These are phyloP conservation scores for Erpetoichthys calabaricus DNA, from an alignment of 2,797 vertebrate species.

Conservation along the genomic window DNA sequence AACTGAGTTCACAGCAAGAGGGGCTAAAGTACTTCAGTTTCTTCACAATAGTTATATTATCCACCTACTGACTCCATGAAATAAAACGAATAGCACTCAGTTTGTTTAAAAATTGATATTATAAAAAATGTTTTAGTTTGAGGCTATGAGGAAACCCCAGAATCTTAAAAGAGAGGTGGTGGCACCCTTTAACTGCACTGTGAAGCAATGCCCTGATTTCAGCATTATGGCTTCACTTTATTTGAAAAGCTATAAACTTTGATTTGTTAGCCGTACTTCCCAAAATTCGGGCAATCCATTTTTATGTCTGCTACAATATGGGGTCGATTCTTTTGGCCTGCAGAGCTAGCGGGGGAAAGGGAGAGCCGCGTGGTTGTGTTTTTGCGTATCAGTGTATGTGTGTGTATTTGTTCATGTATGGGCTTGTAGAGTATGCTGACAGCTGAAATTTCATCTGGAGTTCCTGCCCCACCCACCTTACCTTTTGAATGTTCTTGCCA, in stretches of 20 bases:
- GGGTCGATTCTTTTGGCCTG: slow-evolving; percentile 8
- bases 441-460: too few relatives aligned
- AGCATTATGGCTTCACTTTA: slow-evolving; percentile 11
- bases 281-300: slow-evolving; percentile 62
- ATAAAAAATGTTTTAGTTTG: too few relatives aligned
- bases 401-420: neutral
- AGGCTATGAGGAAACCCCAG: neutral
- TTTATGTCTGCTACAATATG: slow-evolving; percentile 73
- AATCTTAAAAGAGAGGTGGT: neutral
- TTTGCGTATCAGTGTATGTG: neutral
- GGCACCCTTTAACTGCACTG: slow-evolving; percentile 43
- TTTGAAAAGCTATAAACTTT: neutral
- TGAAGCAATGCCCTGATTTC: slow-evolving; percentile 28
- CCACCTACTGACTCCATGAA: too few relatives aligned
- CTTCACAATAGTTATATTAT: too few relatives aligned
- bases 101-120: too few relatives aligned
- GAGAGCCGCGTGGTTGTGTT: slow-evolving; percentile 3
- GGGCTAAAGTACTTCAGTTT: too few relatives aligned
- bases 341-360: slow-evolving; percentile 6
- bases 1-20: too few relatives aligned
- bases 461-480: too few relatives aligned
- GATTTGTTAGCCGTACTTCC: slow-evolving; percentile 43
- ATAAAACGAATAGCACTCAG: too few relatives aligned
- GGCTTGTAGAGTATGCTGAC: neutral
- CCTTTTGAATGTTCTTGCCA: too few relatives aligned